These are phyloP conservation scores for Onychostoma macrolepis DNA, from an alignment of 2,113 vertebrate species.

Conservation along the genomic window DNA sequence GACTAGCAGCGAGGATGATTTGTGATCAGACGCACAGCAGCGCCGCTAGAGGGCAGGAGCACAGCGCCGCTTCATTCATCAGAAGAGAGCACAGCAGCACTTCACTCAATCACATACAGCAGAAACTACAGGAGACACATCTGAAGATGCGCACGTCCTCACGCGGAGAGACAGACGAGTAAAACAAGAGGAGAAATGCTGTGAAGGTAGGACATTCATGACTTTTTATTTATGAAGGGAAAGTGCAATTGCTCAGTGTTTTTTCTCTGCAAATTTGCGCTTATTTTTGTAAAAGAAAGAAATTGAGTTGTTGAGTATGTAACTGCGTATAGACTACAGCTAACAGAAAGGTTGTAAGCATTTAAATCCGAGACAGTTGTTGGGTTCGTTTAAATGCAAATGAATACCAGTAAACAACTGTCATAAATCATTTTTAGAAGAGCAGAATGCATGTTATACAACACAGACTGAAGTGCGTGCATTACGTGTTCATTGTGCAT, in stretches of 20 bases:
- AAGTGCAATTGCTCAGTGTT: neutral
- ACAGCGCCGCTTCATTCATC: neutral
- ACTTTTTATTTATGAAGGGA: neutral
- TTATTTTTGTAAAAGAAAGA: neutral
- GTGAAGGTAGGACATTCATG: neutral
- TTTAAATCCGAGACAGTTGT: neutral
- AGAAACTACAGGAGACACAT: neutral
- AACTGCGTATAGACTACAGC: too few species aligned
- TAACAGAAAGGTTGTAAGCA: neutral
- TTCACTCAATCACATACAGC: neutral
- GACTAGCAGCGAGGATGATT: neutral
- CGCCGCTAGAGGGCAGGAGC: slow-evolving; percentile 9
- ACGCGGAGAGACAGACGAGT: neutral
- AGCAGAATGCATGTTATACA: neutral
- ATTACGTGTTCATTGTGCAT: neutral
- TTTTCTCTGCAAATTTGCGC: neutral
- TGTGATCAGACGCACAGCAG: neutral
- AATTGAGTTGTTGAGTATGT: neutral
- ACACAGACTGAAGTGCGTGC: neutral
- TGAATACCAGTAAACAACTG: neutral
- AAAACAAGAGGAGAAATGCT: neutral
- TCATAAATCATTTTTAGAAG: neutral
- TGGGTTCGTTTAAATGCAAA: neutral
- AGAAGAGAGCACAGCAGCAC: neutral
- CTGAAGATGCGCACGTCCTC: neutral